Percentiles rank a stretch among this genome's conserved stretches.
Evolutionary conservation across 2,797 vertebrate species (phyloP).

Genomic region (Periparus ater): DNA sequence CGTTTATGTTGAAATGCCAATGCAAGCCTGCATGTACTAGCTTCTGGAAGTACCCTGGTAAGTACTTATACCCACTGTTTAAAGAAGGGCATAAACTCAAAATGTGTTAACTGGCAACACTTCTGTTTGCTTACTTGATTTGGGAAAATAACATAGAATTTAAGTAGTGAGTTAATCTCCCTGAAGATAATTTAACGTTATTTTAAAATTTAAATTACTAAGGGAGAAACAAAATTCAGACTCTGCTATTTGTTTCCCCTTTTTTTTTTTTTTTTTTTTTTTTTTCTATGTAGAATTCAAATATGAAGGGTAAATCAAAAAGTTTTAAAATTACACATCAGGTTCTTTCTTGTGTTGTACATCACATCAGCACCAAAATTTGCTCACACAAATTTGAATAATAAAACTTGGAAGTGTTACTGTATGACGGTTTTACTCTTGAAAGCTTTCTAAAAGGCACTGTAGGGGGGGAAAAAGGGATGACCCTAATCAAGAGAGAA

Average conservation of each 20-base stretch:
- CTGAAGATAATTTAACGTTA: neutral
- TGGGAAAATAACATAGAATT: neutral
- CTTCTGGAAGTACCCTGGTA: neutral
- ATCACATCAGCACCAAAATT: neutral
- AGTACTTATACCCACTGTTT: neutral
- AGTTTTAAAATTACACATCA: neutral
- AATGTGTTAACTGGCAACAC: neutral
- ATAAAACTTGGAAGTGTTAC: neutral
- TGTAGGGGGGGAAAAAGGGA: rapidly evolving
- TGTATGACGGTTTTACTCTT: neutral
- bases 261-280: neutral
- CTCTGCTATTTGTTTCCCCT: neutral
- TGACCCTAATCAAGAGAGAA: neutral
- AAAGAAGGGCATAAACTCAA: neutral
- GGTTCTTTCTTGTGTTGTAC: neutral
- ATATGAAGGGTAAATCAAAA: neutral
- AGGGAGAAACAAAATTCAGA: neutral
- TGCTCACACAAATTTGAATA: neutral
- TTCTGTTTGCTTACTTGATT: neutral
- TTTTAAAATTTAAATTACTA: neutral
- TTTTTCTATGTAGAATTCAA: neutral
- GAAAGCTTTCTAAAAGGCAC: neutral
- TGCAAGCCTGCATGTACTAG: neutral
- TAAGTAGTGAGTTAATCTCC: neutral
- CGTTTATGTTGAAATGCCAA: neutral